Conservation (phyloP, 2,888 invertebrate species). For the Leptinotarsa juncta region DNA sequence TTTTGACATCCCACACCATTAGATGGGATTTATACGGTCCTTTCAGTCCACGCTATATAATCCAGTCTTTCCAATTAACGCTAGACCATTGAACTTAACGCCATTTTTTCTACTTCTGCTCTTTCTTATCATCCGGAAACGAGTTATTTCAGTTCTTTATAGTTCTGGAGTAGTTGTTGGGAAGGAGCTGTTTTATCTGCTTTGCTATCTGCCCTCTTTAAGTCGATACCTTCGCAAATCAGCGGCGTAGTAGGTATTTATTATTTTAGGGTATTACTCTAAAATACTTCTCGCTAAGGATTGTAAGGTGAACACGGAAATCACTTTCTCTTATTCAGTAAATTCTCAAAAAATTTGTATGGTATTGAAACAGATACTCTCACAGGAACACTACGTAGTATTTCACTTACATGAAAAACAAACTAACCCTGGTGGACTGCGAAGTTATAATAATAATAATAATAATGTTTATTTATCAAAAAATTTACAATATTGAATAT, state of each 20-base stretch:
- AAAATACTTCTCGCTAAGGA: too few species aligned
- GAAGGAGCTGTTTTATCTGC: conserved; percentile 3
- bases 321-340: too few species aligned
- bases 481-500: too few species aligned
- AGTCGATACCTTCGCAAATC: background rate
- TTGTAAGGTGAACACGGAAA: too few species aligned
- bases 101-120: conserved; percentile 17
- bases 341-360: too few species aligned
- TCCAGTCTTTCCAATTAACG: conserved; percentile 17
- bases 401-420: too few species aligned
- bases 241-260: background rate
- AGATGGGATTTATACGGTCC: conserved; percentile 7
- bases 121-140: conserved; percentile 19
- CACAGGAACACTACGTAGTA: too few species aligned
- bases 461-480: too few species aligned
- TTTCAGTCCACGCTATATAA: conserved; percentile 23
- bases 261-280: background rate
- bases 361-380: too few species aligned
- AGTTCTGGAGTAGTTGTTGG: conserved; percentile 2
- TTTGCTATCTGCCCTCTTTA: background rate
- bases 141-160: conserved; percentile 15
- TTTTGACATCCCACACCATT: conserved; percentile 13
- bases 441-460: too few species aligned
- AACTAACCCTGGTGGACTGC: too few species aligned
- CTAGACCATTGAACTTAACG: conserved; percentile 20